These are phyloP conservation scores for Platypus cylindrus DNA, from an alignment of 2,888 invertebrate species.

Conservation along the genomic window DNA sequence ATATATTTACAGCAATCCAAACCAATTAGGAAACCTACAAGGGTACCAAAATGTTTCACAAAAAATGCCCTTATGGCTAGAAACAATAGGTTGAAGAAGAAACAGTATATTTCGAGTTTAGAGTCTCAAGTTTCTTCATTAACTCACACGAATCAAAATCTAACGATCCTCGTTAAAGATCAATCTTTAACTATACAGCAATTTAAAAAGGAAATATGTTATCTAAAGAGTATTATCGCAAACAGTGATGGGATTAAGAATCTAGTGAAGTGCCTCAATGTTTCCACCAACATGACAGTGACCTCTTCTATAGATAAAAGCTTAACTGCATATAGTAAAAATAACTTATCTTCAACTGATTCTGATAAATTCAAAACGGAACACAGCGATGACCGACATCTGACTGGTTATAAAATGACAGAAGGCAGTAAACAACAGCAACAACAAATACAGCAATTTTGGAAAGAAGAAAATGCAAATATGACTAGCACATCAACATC, in stretches of 20 bases:
- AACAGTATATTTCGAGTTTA: conserved; percentile 43
- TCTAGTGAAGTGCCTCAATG: conserved; percentile 37
- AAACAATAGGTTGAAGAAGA: conserved; percentile 48
- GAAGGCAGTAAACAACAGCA: neutral
- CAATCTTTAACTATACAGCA: conserved; percentile 38
- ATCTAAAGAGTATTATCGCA: conserved; percentile 41
- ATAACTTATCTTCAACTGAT: neutral
- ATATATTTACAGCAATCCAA: conserved; percentile 9
- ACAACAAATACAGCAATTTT: conserved; percentile 8
- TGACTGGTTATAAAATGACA: neutral
- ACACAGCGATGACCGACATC: conserved; percentile 2
- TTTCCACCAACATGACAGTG: conserved; percentile 31
- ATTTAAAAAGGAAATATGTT: conserved; percentile 40
- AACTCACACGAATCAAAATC: conserved; percentile 36
- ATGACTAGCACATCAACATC: too few species aligned
- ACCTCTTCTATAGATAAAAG: conserved; percentile 28
- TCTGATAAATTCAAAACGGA: neutral
- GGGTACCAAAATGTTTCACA: conserved; percentile 35
- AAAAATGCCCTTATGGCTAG: conserved; percentile 50
- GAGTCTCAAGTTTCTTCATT: conserved; percentile 38
- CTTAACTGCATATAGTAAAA: conserved; percentile 8
- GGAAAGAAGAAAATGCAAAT: conserved; percentile 12
- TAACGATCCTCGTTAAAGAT: conserved; percentile 37
- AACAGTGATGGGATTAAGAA: conserved; percentile 41
- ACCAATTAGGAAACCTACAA: conserved; percentile 16